These are phyloP conservation scores for Eretmocerus hayati DNA, from an alignment of 2,888 invertebrate species.

Conservation along the genomic window DNA sequence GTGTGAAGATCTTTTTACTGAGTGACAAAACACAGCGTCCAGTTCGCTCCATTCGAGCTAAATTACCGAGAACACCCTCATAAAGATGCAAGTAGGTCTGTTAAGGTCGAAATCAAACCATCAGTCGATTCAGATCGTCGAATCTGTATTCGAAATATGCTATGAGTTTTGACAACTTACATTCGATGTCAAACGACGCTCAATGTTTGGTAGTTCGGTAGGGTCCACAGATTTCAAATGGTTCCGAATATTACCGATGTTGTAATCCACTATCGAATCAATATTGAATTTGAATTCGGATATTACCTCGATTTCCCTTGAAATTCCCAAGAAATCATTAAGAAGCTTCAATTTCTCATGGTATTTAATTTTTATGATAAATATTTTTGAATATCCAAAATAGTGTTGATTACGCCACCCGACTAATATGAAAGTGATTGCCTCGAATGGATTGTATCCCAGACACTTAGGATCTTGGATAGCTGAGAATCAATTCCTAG, in stretches of 20 bases:
- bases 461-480: too few species aligned
- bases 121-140: neutral
- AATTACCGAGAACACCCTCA: slow-evolving; percentile 30
- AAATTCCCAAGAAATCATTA: too few species aligned
- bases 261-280: slow-evolving; percentile 9
- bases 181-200: neutral
- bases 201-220: slow-evolving; percentile 20
- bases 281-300: neutral
- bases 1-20: slow-evolving; percentile 13
- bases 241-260: neutral
- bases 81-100: slow-evolving; percentile 22
- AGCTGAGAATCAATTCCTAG: too few species aligned
- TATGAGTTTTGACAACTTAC: too few species aligned
- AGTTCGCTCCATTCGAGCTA: slow-evolving; percentile 27
- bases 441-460: too few species aligned
- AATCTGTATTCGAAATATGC: slow-evolving; percentile 11
- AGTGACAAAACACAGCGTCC: slow-evolving; percentile 25
- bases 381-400: too few species aligned
- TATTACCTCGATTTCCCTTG: neutral
- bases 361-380: too few species aligned
- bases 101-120: neutral
- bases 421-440: too few species aligned
- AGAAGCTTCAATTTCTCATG: too few species aligned
- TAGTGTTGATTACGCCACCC: too few species aligned
- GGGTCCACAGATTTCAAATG: slow-evolving; percentile 29